Conservation (phyloP, 1,140 invertebrate genomes). For the Cyrtorhinus lividipennis region DNA sequence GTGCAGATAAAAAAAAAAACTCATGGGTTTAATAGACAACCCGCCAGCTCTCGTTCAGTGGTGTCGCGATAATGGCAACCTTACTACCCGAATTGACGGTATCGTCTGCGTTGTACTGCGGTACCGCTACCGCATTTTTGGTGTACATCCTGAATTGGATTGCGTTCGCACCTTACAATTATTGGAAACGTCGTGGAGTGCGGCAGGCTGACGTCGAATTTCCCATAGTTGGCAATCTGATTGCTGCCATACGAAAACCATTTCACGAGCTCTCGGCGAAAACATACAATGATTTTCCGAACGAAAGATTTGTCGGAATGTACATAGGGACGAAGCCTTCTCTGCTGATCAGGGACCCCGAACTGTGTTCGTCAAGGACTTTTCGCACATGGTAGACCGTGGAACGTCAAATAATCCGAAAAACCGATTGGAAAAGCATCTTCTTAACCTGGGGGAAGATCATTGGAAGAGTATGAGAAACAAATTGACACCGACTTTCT, state of each 20-base stretch:
- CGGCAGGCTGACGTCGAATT: constrained; percentile 27
- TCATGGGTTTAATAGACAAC: no score
- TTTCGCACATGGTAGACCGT: background rate
- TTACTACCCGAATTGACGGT: no score
- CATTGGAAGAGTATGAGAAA: background rate
- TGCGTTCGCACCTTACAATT: constrained; percentile 23
- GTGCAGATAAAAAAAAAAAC: no score
- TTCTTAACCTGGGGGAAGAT: background rate
- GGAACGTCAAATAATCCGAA: background rate
- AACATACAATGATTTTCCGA: constrained; percentile 17
- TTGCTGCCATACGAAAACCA: constrained; percentile 27
- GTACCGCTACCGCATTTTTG: no score
- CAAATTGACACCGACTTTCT: background rate
- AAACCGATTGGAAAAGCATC: background rate
- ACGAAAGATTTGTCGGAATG: constrained; percentile 8
- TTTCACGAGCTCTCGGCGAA: constrained; percentile 18
- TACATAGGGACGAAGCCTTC: background rate
- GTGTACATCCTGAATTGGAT: no score
- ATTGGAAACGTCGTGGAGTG: constrained; percentile 28
- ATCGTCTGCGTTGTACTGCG: no score
- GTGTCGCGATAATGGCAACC: no score
- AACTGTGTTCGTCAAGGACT: background rate
- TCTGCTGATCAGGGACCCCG: background rate
- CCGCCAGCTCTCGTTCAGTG: no score
- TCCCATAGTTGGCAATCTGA: constrained; percentile 35